A percentile compares a stretch with the other conserved stretches of the same genome.
Evolutionary conservation across 2,888 invertebrate species (phyloP).

Genomic region (Hymenopus coronatus): DNA sequence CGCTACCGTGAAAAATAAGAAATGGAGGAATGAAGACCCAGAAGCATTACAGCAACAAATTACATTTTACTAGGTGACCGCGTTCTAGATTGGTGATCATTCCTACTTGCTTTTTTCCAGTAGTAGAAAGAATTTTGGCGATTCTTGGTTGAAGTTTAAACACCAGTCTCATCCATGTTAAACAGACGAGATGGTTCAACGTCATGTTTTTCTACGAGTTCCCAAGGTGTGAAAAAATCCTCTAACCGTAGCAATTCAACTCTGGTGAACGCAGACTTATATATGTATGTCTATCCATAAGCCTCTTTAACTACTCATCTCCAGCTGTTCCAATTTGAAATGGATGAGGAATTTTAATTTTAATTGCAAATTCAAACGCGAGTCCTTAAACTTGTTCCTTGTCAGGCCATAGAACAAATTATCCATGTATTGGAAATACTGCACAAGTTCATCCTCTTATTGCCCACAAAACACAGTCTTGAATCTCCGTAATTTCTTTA

Average conservation of each 20-base stretch:
- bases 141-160: background rate
- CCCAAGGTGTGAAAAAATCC: background rate
- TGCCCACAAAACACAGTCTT: background rate
- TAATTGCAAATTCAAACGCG: no score
- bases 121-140: conserved; percentile 44
- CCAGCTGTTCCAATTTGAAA: no score
- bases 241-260: background rate
- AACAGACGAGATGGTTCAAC: no score
- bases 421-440: background rate
- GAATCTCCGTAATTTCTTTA: background rate
- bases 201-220: no score
- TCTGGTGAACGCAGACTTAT: background rate
- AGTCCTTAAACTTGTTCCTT: background rate
- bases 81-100: conserved; percentile 38
- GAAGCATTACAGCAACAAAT: no score
- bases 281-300: background rate
- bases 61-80: no score
- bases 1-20: background rate
- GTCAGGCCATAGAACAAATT: background rate
- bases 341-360: no score
- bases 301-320: background rate
- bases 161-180: no score
- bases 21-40: background rate
- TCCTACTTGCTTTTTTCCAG: conserved; percentile 39
- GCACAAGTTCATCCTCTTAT: background rate